Evolutionary conservation across 2,797 vertebrate species (phyloP), one percentile per base, ranked within the genome.

Genomic region (Leuciscus waleckii): DNA sequence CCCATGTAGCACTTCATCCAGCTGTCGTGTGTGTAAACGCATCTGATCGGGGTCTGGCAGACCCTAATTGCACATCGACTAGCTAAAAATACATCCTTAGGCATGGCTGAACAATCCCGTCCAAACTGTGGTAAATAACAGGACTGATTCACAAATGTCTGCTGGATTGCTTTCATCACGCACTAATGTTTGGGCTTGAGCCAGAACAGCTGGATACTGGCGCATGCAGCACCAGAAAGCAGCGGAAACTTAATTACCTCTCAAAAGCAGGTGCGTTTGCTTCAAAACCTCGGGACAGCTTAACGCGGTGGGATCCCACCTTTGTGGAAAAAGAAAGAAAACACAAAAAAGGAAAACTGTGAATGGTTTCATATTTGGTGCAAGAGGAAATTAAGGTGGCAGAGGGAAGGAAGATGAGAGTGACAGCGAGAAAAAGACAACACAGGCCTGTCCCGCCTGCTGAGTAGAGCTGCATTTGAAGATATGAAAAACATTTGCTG

Each of bases 231-330:
- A 79, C 70, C 79, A 78, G 63, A 54, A 78, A 68, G 23, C 58
- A 77, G 70, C 79, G 71, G 56, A 51, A 79, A 68, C 81, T 87
- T 56, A 90, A 91, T 94, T 94, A 99, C 98, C 98, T 98, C 92
- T 99, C 98, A 93, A 99, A 99, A 68, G 98, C 98, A 13, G 98
- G 98, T 2, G 98, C 98, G 17, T 99, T 99, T 0, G 98, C 97
- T 93, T 99, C 98, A 85, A 99, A 99, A 81, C 98, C 98, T 80
- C 98, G 95, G 51, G 98, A 99, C 93, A 99, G 98, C 90, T 98
- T 97, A 88, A 99, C 98, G 81, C 98, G 98, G 92, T 99, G 98
- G 39, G 98, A 99, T 87, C 98, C 98, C 71, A 99, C 98, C 98
- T 99, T 85, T 16, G 74, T 8, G 79, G 4, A 69, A 32, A n/a